Evolutionary conservation across 1,140 invertebrate genomes (phyloP), one percentile per base, ranked within the genome.

Genomic region (Drosophila arawakana): DNA sequence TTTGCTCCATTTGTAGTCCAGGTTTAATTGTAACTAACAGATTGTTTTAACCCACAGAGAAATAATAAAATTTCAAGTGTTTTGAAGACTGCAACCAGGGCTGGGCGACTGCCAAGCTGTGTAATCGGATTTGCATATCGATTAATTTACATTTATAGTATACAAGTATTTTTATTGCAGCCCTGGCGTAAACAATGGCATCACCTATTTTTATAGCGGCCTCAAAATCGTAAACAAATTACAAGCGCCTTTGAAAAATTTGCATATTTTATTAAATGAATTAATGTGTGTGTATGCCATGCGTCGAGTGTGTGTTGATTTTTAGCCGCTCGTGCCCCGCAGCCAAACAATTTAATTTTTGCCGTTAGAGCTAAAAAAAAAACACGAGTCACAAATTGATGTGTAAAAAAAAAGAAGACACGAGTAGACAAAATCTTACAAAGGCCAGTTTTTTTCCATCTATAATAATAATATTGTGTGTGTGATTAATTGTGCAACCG

Each of bases 241-340:
- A 75, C 67, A 63, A 49, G 18, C 46, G 49, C 11, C 44, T 61
- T 55, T 37, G 7, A 39, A 49, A 72, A 63, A 85, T 84, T 84
- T 71, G 59, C 74, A 84, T 84, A 72, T 57, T 85, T 81, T 77
- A 84, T 84, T 84, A 62, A 84, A 67, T 60, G 61, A 84, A 77
- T 80, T 71, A 77, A 83, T 54, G 46, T 76, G 49, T n/a, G 13
- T 60, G 18, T n/a, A 25, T 25, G 25, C 4, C 25, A 9, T 50
- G 37, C 41, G 30, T 49, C 2, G 21, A 39, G 21, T 21, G 21
- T 58, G 15, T 60, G 44, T 52, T 69, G 71, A 54, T 47, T 60
- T 54, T 47, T 21, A 47, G 49, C 15, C 15, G 41, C 75, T 58
- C 25, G 37, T 63, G 47, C 61, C 71, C 63, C 47, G 43, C 63